Evolutionary conservation across 2,113 vertebrate genomes (phyloP), one percentile per base, ranked within the genome.

Genomic region (Chamaetylas fuelleborni): DNA sequence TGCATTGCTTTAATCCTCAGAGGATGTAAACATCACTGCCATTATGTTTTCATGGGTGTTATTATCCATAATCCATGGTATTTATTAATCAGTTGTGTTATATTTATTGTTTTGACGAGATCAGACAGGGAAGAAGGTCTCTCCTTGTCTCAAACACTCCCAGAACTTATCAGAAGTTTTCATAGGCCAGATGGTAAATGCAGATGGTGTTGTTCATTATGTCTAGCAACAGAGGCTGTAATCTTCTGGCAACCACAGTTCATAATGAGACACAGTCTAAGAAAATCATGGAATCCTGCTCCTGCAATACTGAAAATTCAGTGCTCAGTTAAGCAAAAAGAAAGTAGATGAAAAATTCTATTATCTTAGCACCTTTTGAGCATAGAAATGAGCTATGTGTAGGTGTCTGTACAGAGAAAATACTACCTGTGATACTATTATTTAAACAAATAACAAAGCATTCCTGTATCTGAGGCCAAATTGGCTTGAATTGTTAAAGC

Each of bases 401-500:
- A 36, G 4, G 11, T 48, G 16, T 57, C 16, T 45, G 14, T 40
- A 71, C 8, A 61, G 9, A 80, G 17, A 76, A 91, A 88, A 88
- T 40, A 36, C 13, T 53, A 36, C 6, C 24, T 56, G 5, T 78
- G 12, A 40, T n/a, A 38, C 3, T 25, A 10, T 33, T 57, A n/a
- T 66, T 36, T 17, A 2, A 61, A 50, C 38, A 19, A 12, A 33
- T 20, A 12, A 7, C 19, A 57, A 10, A 22, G 5, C 5, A 25
- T 8, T 48, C 2, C 4, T 43, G 5, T 71, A 5, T 33, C 15
- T 42, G 33, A 34, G 12, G 16, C 3, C 29, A 85, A 88, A 57
- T 6, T 3, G 23, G 0, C 4, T 54, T 40, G 25, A 58, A 34
- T 7, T 71, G 5, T n/a, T 7, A 48, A 62, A 50, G 5, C 12